These are phyloP conservation scores for Strongylocentrotus purpuratus DNA, from an alignment of 35 echinoderm and acorn worm species.

Conservation along the genomic window DNA sequence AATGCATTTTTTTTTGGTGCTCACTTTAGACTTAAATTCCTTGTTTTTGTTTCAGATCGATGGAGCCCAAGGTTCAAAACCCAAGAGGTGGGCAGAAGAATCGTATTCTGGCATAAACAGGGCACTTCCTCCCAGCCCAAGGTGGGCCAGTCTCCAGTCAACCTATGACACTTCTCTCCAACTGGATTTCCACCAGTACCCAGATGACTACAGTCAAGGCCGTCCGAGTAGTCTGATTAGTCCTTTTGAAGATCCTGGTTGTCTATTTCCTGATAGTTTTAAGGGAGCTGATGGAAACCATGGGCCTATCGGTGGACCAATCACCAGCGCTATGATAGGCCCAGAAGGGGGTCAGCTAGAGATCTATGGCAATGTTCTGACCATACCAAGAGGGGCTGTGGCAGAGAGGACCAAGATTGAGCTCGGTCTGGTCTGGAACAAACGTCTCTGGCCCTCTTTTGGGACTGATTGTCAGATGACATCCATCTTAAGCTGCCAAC, in stretches of 20 bases:
- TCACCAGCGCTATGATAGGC: not conserved
- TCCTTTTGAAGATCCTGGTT: not conserved
- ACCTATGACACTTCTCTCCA: not conserved
- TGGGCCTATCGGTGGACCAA: not conserved
- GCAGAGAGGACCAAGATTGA: not conserved
- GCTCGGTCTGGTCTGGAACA: slow-evolving; percentile 35
- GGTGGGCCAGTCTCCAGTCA: not conserved
- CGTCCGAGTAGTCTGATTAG: not conserved
- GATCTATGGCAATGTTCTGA: slow-evolving; percentile 34
- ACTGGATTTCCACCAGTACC: not conserved
- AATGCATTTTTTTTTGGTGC: no score
- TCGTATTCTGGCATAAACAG: no score
- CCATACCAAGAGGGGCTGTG: slow-evolving; percentile 23
- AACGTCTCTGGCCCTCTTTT: not conserved
- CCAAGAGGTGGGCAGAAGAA: no score
- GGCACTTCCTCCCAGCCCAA: not conserved
- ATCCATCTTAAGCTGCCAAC: slow-evolving; percentile 2
- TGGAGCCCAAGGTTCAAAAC: no score
- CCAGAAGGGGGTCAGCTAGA: slow-evolving; percentile 19
- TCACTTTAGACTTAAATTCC: no score
- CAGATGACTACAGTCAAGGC: not conserved
- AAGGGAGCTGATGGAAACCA: not conserved
- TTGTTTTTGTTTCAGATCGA: no score
- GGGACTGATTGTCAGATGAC: not conserved
- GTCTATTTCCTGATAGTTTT: not conserved